Percentiles rank a stretch among this genome's conserved stretches.
Evolutionary conservation across 2,888 invertebrate species (phyloP).

Genomic region (Saturnia pavonia): DNA sequence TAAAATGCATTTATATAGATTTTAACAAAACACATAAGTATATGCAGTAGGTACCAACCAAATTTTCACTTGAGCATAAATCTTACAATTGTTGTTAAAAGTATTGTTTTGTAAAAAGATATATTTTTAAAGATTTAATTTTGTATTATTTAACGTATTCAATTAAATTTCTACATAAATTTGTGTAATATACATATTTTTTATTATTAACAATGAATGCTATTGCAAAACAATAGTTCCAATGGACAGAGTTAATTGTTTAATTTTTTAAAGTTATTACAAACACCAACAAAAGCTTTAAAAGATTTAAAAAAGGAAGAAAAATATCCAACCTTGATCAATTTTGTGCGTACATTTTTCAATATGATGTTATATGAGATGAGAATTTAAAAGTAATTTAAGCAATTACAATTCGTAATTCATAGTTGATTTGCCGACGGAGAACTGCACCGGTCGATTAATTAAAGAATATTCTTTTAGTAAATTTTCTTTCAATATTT

Average conservation of each 20-base stretch:
- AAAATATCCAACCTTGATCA: background rate
- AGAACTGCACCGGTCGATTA: background rate
- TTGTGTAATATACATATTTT: background rate
- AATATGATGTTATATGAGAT: background rate
- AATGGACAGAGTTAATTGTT: too few relatives aligned
- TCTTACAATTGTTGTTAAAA: too few relatives aligned
- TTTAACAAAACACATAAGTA: background rate
- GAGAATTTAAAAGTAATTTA: background rate
- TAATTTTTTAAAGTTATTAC: background rate
- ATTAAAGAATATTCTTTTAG: background rate
- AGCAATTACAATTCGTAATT: background rate
- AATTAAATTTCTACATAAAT: background rate
- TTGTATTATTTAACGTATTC: background rate
- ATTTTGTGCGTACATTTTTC: background rate
- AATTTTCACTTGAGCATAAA: too few relatives aligned
- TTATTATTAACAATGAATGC: too few relatives aligned
- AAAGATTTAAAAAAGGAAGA: background rate
- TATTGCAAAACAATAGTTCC: background rate
- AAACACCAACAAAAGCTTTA: background rate
- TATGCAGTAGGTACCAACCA: too few relatives aligned
- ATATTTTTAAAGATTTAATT: background rate
- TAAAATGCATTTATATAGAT: background rate
- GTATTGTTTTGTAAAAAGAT: too few relatives aligned
- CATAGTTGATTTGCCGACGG: background rate
- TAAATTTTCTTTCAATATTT: background rate